These are phyloP conservation scores for Sphaeramia orbicularis DNA, from an alignment of 2,797 vertebrate genomes.

Conservation along the genomic window DNA sequence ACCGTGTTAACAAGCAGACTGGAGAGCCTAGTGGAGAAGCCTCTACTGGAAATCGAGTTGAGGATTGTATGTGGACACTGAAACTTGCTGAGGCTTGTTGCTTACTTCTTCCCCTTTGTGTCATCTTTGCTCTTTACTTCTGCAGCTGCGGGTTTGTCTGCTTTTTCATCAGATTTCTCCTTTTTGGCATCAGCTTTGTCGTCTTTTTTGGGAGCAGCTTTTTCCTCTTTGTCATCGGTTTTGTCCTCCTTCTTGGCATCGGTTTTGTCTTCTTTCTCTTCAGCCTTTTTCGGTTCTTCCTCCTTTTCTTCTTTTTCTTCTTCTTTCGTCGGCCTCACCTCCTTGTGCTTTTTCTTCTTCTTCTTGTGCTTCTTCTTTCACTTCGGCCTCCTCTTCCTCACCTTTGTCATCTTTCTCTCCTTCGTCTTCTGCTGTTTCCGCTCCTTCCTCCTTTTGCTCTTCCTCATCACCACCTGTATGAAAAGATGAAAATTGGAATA, in stretches of 20 bases:
- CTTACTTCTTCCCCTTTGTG: conserved; percentile 83
- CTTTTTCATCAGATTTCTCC: conserved; percentile 69
- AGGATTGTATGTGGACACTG: conserved; percentile 24
- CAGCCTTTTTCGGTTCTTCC: conserved; percentile 49
- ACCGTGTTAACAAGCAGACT: conserved; percentile 81
- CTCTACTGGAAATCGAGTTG: conserved; percentile 54
- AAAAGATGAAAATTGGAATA: neutral
- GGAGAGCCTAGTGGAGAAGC: conserved; percentile 67
- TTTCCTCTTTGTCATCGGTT: conserved; percentile 41
- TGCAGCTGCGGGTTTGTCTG: conserved; percentile 61
- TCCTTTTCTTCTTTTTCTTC: conserved; percentile 50
- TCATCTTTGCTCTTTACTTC: conserved; percentile 62
- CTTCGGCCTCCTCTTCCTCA: conserved; percentile 19
- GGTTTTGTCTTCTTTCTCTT: conserved; percentile 51
- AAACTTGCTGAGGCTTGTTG: conserved; percentile 47
- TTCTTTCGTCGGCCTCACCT: conserved; percentile 32
- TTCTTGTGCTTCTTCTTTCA: conserved; percentile 18
- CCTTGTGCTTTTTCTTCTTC: conserved; percentile 35
- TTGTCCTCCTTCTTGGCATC: conserved; percentile 58
- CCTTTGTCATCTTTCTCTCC: conserved; percentile 30
- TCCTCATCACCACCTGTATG: conserved; percentile 65
- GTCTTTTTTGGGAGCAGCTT: conserved; percentile 58
- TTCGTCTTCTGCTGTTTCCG: conserved; percentile 45
- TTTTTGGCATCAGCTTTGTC: conserved; percentile 58
- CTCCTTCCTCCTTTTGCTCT: conserved; percentile 50